Base-by-base conservation (phyloP, 35 echinoderm and acorn worm genomes). In the Lytechinus variegatus region DNA sequence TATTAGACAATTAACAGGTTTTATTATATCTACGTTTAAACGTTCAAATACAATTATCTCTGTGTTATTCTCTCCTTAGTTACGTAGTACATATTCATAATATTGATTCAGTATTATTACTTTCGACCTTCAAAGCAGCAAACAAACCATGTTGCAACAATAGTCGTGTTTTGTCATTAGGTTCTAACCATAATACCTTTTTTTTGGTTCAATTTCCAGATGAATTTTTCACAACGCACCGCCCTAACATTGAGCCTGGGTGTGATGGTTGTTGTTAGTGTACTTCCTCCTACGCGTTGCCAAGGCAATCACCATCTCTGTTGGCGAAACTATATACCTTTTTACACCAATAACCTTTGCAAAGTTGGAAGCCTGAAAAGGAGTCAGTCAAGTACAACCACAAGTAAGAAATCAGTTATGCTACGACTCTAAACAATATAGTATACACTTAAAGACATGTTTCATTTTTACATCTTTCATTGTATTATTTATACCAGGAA, bases 231-330 rank as follows among this genome's bases (percentile, higher is more conserved):
- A 44, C 28, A 52, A 52, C 88, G 88, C 88, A 90, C 88, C 52
- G 88, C 88, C 2, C 52, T 90, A 10, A 54, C 88, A 90, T 12
- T 90, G 9, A 54, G 88, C 88, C 88, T 90, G 29, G 8, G 88
- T 54, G 24, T 54, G 88, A 52, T 90, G n/a, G 27, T 90, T 6
- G 13, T 90, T 9, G 14, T 19, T 5, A 90, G 88, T 54, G 27
- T 52, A 54, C 88, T 90, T 54, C 28, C 88, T 12, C 88, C 88
- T 52, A 90, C 52, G 11, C 88, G 5, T 44, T 90, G 88, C 52
- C 88, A 52, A 79, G 88, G 52, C 88, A 54, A 90, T 10, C 29
- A 29, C 88, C 29, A 90, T 79, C 88, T 52, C 52, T 90, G 88
- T 44, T 90, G 88, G 88, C 88, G 52, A 54, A 54, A 33, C 13